phyloP scores from a whole-genome alignment of 2,888 invertebrate species.

The Dinocampus coccinellae region DNA sequence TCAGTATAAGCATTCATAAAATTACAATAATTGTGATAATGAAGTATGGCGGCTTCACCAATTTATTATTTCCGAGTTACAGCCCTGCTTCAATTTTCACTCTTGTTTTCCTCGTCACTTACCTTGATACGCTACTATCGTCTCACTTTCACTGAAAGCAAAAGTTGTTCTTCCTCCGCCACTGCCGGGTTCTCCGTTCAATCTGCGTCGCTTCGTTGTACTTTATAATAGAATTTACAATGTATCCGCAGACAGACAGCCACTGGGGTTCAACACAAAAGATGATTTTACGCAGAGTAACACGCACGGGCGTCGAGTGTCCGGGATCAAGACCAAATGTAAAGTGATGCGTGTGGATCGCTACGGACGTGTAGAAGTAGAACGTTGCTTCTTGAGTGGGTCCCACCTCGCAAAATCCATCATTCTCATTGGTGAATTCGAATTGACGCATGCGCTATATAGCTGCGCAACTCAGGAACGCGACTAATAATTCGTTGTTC shows the following conservation, averaged over 20 bases:
- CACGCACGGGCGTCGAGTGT: slow-evolving; percentile 64
- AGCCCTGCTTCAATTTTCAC: slow-evolving; percentile 26
- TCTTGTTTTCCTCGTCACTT: slow-evolving; percentile 20
- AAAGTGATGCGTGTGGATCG: slow-evolving; percentile 57
- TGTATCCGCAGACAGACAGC: slow-evolving; percentile 55
- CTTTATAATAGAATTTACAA: slow-evolving; percentile 28
- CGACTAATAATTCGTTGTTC: slow-evolving; percentile 7
- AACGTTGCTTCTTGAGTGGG: slow-evolving; percentile 20
- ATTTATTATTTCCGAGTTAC: slow-evolving; percentile 9
- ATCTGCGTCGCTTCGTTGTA: slow-evolving; percentile 12
- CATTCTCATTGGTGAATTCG: slow-evolving; percentile 50
- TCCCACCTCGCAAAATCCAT: slow-evolving; percentile 4
- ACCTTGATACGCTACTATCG: slow-evolving; percentile 19
- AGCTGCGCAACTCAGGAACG: slow-evolving; percentile 12
- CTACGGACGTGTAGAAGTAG: slow-evolving; percentile 35
- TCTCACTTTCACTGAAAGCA: slow-evolving; percentile 10
- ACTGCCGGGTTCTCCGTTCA: slow-evolving; percentile 31
- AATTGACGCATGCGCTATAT: slow-evolving; percentile 47
- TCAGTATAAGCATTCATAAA: too few species aligned
- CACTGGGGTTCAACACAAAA: slow-evolving; percentile 59
- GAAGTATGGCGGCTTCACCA: background rate
- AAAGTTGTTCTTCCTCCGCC: slow-evolving; percentile 34
- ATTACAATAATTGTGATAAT: background rate
- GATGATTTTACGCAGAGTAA: slow-evolving; percentile 50
- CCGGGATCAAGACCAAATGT: slow-evolving; percentile 59